Evolutionary conservation across 1,140 invertebrate genomes (phyloP), one percentile per base, ranked within the genome.

Genomic region (Cephus cinctus): DNA sequence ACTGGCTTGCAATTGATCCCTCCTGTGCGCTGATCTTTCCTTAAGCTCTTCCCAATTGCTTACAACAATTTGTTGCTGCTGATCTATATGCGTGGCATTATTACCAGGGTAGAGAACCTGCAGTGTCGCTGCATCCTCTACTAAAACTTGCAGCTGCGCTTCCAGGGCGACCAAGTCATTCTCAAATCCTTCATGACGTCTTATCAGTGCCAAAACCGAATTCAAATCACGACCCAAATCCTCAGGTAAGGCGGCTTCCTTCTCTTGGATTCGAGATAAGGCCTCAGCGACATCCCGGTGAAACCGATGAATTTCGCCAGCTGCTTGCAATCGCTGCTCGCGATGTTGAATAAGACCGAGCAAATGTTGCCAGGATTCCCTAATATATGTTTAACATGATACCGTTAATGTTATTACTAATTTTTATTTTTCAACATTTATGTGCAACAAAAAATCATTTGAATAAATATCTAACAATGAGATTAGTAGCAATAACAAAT

Each of bases 271-370:
- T 19, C 94, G 81, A 8, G 90, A 89, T 2, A 95, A 73, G 4
- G 95, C 89, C 65, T 98, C 96, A 5, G 90, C 91, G 0, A 96
- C 94, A 71, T 98, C 96, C 16, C 94, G 83, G 76, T 98, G 96
- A 81, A 97, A 98, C 27, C 94, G 82, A 73, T 98, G 96, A 52
- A 98, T 95, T 76, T 98, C 93, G 14, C 92, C 94, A 4, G 96
- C 96, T 1, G 93, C 94, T 60, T 87, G 84, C 5, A 98, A 78
- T 39, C 94, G 87, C 47, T 89, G 83, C 53, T 94, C 90, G 9
- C 95, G 81, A 44, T 89, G 84, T 55, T 90, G 86, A 31, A 98
- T 87, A 57, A 93, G 83, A 22, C 92, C 86, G 25, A 96, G 76
- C 0, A 98, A 80, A 34, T 88, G 83, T 50, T 94, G 86, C 96